Base-by-base conservation (phyloP, 2,888 invertebrate species). In the Cartodere bifasciata region DNA sequence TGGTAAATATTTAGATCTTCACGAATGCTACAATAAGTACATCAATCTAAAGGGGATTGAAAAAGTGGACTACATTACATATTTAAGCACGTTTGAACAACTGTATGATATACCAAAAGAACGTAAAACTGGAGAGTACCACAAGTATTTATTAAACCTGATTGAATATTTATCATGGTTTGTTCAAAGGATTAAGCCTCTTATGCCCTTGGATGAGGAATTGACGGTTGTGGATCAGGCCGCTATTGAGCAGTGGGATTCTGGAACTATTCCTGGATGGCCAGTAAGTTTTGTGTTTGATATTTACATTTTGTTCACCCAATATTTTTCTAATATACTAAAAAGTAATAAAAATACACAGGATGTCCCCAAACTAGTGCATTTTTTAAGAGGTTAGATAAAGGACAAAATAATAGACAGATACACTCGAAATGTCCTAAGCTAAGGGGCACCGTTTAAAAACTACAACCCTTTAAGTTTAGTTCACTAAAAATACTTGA, bases 31-130 rank as follows among this genome's bases (percentile, higher is more conserved):
- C 60, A 90, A 88, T 50, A 87, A 86, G 52, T 99, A 85, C 56
- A 78, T 97, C 16, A 99, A 99, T 59, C 65, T 99, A 16, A 95
- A 97, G 55, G 94, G 94, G 5, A 81, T 97, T 46, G 94, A 94
- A 66, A 84, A 87, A 70, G 75, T 92, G 16, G 97, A 98, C 62
- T 99, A 99, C 59, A 87, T 98, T 28, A 82, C 84, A 1, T 99
- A 95, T 57, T 62, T 99, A 37, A 80, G 83, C 39, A 79, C 81
- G 35, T 94, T 97, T 55, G 97, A 99, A 58, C 90, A 90, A 53
- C 68, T 99, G 10, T 94, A 85, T 58, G 97, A 98, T 49, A 85
- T 97, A 50, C 82, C 94, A 0, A 85, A 80, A 63, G 88, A 88
- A 47, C 68, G 86, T 35, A 88, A 86, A 63, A 88, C 85, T 56